Evolutionary conservation across 2,113 vertebrate genomes (phyloP).

Genomic region (Martes martes): DNA sequence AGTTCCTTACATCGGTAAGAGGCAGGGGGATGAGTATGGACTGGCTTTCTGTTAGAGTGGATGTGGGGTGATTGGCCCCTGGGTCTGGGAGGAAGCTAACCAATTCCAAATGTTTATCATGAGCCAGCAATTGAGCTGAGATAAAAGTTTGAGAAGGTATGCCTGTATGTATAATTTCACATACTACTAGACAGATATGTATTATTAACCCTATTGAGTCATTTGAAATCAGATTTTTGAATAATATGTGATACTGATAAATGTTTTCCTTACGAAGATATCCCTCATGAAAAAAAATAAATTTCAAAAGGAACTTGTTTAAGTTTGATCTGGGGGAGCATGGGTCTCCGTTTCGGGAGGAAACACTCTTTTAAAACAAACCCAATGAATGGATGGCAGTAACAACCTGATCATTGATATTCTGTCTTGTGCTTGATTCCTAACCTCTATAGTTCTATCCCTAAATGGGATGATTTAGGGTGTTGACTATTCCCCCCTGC

Average conservation of each 20-base stretch:
- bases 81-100: not conserved
- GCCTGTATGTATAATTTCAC: not conserved
- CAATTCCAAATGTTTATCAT: not conserved
- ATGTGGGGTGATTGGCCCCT: not conserved
- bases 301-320: not conserved
- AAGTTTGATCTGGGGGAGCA: not conserved
- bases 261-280: not conserved
- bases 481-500: fast-evolving
- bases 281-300: not conserved
- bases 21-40: fast-evolving
- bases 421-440: not conserved
- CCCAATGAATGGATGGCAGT: fast-evolving
- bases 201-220: not conserved
- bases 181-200: not conserved
- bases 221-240: not conserved
- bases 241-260: not conserved
- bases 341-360: not conserved
- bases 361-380: not conserved
- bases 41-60: fast-evolving
- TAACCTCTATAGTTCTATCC: not conserved
- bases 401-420: no score
- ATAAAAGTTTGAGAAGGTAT: not conserved
- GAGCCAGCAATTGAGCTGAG: not conserved
- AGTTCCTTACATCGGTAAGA: not conserved
- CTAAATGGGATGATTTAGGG: not conserved